Base-by-base conservation (phyloP, 2,113 vertebrate genomes). In the Xiphophorus hellerii region DNA sequence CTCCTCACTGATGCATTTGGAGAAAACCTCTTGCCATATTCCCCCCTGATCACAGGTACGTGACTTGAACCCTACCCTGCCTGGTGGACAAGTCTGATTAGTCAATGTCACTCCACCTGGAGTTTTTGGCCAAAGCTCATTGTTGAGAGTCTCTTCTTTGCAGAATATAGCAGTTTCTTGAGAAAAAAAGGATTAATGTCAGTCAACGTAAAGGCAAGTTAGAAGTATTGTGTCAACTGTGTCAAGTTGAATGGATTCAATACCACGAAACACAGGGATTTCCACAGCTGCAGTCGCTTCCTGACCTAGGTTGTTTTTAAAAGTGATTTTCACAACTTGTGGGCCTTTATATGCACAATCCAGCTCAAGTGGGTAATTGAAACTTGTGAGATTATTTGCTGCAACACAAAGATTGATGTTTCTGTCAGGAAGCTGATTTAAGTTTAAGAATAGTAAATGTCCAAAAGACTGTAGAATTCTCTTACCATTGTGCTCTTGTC, bases 251-350 rank as follows among this genome's bases (percentile, higher is more conserved):
- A 48, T 20, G 7, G 20, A 54, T 20, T 17, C 42, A 11, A 58
- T 90, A 94, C 94, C 61, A 12, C 82, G 71, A 29, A 95, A 74
- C 0, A 92, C 74, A 35, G 91, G 85, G 14, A 95, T 71, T 3
- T 6, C 61, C 54, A 86, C 1, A 8, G 0, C 1, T 25, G 0
- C 42, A 3, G 0, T 31, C 71, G 29, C 71, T 0, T 0, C 0
- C 71, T 93, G 83, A 0, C 0, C 0, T 1, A 10, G 0, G 0
- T 0, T 0, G 71, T 95, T 95, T 62, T 0, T 0, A 82, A 93
- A 90, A 11, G 31, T 33, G 31, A 33, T 33, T 1, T 33, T 33
- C 31, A 33, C 31, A 31, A 5, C 0, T 31, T 31, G 31, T 31
- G 31, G 2, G 30, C 30, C 30, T 31, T 31, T 31, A 5, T 31